phyloP scores from a whole-genome alignment of 2,888 invertebrate species.

The Microctonus hyperodae region DNA sequence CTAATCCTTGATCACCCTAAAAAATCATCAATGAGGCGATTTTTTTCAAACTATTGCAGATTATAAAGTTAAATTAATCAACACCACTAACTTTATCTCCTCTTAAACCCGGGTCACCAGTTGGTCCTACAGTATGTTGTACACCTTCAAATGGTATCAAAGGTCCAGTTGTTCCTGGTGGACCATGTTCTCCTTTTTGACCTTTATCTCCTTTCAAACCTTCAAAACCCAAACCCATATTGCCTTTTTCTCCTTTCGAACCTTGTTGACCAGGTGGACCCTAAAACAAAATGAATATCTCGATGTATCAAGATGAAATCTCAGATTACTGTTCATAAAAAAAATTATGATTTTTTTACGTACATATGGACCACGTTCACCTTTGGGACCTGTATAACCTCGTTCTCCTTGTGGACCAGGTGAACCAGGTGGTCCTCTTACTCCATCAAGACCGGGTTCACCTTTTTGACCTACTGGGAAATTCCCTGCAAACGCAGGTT shows the following conservation, averaged over 20 bases:
- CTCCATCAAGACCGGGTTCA: constrained; percentile 81
- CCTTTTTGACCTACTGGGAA: constrained; percentile 85
- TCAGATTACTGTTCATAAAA: not conserved
- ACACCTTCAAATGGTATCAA: constrained; percentile 24
- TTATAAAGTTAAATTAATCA: not conserved
- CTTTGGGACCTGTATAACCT: constrained; percentile 70
- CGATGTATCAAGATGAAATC: constrained; percentile 37
- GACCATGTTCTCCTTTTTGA: constrained; percentile 70
- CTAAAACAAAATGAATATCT: constrained; percentile 58
- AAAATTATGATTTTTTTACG: constrained; percentile 39
- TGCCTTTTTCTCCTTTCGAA: constrained; percentile 72
- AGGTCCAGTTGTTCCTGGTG: constrained; percentile 33
- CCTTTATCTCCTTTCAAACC: constrained; percentile 72
- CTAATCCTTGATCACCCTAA: constrained; percentile 58
- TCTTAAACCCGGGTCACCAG: constrained; percentile 66
- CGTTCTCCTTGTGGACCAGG: constrained; percentile 71
- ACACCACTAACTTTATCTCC: constrained; percentile 67
- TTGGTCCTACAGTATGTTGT: constrained; percentile 51
- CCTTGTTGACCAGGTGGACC: constrained; percentile 77
- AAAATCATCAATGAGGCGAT: constrained; percentile 10
- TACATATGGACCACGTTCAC: constrained; percentile 70
- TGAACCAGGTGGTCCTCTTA: constrained; percentile 71
- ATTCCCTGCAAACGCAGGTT: constrained; percentile 76
- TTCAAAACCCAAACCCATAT: constrained; percentile 69
- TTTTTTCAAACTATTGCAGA: not conserved